Conservation (phyloP, 1,140 invertebrate genomes). For the Eubasilissa regina region DNA sequence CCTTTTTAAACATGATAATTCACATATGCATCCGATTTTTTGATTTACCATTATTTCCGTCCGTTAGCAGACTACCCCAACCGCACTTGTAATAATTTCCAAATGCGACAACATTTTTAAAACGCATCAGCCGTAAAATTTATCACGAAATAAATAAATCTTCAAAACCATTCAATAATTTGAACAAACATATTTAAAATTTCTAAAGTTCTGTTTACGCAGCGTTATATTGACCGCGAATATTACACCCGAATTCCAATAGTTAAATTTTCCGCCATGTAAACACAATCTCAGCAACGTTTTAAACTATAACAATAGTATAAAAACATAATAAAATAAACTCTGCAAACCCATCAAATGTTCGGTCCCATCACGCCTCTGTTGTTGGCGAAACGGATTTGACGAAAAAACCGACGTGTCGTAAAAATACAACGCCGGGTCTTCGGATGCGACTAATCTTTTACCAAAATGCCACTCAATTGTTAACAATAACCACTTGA, state of each 20-base stretch:
- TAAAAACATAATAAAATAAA: slow-evolving; percentile 30
- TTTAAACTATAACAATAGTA: background rate
- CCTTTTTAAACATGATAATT: too few species aligned
- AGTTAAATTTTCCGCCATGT: background rate
- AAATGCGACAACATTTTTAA: background rate
- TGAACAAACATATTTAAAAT: slow-evolving; percentile 2
- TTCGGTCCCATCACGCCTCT: slow-evolving; percentile 17
- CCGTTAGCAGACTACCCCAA: too few species aligned
- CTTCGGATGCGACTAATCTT: slow-evolving; percentile 14
- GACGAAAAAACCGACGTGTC: background rate
- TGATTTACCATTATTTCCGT: too few species aligned
- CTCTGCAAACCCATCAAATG: background rate
- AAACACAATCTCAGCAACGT: background rate
- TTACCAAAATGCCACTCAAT: slow-evolving; percentile 31
- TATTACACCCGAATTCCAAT: slow-evolving; percentile 2
- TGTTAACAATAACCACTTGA: slow-evolving; percentile 16
- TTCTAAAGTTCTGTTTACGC: slow-evolving; percentile 27
- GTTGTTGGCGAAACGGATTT: slow-evolving; percentile 13
- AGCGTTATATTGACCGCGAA: background rate
- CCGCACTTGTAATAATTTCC: background rate
- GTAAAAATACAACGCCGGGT: background rate
- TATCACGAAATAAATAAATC: background rate
- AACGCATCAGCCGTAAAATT: background rate
- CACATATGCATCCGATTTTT: too few species aligned
- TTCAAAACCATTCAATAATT: background rate